These are phyloP conservation scores for Myotis planiceps DNA, from an alignment of 2,797 vertebrate species.

Conservation along the genomic window DNA sequence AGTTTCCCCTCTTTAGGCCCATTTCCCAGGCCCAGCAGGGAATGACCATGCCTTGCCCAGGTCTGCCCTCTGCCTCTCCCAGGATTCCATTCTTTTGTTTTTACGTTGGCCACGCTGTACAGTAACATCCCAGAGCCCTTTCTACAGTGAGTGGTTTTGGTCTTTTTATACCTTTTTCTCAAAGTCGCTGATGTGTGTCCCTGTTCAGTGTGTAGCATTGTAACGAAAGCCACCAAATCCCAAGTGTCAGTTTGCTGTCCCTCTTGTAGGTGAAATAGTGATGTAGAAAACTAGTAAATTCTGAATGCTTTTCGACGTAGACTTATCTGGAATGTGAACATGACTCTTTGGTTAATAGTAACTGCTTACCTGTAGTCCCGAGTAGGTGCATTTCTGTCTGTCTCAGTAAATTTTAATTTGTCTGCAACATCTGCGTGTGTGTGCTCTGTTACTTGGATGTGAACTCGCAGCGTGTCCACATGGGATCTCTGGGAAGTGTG, in stretches of 20 bases:
- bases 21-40: slow-evolving; percentile 24
- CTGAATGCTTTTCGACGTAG: slow-evolving; percentile 88
- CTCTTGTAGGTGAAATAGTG: slow-evolving; percentile 89
- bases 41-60: slow-evolving; percentile 42
- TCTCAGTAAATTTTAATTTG: slow-evolving; percentile 94
- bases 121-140: slow-evolving; percentile 85
- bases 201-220: slow-evolving; percentile 85
- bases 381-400: slow-evolving; percentile 90
- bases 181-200: slow-evolving; percentile 85
- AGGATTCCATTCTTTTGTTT: slow-evolving; percentile 63
- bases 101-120: slow-evolving; percentile 83
- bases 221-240: slow-evolving; percentile 84
- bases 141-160: slow-evolving; percentile 88
- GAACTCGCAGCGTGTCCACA: not conserved
- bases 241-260: slow-evolving; percentile 89
- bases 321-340: slow-evolving; percentile 91
- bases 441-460: slow-evolving; percentile 56
- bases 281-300: slow-evolving; percentile 87
- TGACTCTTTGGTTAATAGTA: slow-evolving; percentile 88
- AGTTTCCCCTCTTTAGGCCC: not conserved
- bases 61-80: slow-evolving; percentile 52
- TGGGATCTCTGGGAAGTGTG: too few species aligned
- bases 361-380: slow-evolving; percentile 89
- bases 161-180: slow-evolving; percentile 90
- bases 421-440: slow-evolving; percentile 83